These are phyloP conservation scores for Metopolophium dirhodum DNA, from an alignment of 1,140 invertebrate genomes.

Conservation along the genomic window DNA sequence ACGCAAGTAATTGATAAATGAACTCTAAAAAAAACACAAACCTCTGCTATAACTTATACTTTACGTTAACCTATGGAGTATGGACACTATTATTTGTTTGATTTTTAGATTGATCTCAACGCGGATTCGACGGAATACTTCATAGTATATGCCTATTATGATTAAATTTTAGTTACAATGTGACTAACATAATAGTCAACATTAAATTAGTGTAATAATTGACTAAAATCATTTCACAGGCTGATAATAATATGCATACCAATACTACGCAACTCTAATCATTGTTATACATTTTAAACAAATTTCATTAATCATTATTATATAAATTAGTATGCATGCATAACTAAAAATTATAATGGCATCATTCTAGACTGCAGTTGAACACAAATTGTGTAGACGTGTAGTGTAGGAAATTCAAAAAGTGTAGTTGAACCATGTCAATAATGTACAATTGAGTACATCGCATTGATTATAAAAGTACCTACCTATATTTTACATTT, in stretches of 20 bases:
- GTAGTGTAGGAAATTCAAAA: background rate
- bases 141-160: background rate
- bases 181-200: background rate
- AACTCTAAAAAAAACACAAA: background rate
- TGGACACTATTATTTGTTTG: background rate
- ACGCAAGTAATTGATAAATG: background rate
- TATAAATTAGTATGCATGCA: too few relatives aligned
- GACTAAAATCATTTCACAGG: background rate
- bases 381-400: background rate
- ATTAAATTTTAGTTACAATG: background rate
- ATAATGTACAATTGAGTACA: background rate
- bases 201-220: background rate
- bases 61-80: background rate
- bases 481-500: background rate
- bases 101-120: background rate
- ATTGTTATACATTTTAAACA: too few relatives aligned
- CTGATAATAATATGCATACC: background rate
- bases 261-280: background rate
- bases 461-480: background rate
- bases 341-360: background rate
- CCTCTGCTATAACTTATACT: background rate
- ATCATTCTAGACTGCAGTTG: background rate
- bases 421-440: background rate
- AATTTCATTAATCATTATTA: too few relatives aligned
- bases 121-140: background rate